Evolutionary conservation across 1,140 invertebrate species (phyloP), one percentile per base, ranked within the genome.

Genomic region (Zaprionus ghesquierei): DNA sequence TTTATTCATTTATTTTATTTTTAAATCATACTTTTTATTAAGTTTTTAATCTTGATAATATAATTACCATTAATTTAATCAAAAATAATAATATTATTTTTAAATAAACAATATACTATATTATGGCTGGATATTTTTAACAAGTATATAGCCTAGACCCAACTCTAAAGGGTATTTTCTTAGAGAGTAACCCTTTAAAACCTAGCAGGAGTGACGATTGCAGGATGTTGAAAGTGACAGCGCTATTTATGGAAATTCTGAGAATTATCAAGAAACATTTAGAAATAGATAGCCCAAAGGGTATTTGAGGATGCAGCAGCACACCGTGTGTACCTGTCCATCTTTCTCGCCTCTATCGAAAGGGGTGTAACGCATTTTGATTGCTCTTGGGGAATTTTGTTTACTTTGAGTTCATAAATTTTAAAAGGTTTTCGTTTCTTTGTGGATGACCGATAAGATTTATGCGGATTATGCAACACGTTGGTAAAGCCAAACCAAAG

Each of bases 341-440:
- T 38, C 35, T 29, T 2, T 27, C 15, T 31, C 6, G 3, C 1
- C 18, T 12, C 25, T 31, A 10, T 20, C 25, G 10, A 13, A 9
- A 10, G 12, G 59, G 61, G 25, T 41, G 69, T 23, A 51, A 2
- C 27, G 33, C 53, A 55, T 71, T 71, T 71, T 71, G 69, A 71
- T 70, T 69, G 50, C 50, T 55, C 31, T 53, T 25, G 23, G 18
- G 25, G 49, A 58, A 44, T 62, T 70, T 55, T 55, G 33, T 69
- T 63, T 70, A 49, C 50, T 27, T 63, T 55, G 51, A 27, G 13
- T 63, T 22, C 20, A 54, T 20, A 49, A 55, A 27, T 13, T 63
- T 25, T 10, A 70, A 70, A 56, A 38, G 38, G 35, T 46, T 46
- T 51, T 27, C n/a, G 3, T 15, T 51, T 5, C 53, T 29, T 27